These are phyloP conservation scores for Gambusia affinis DNA, from an alignment of 2,113 vertebrate genomes.

Conservation along the genomic window DNA sequence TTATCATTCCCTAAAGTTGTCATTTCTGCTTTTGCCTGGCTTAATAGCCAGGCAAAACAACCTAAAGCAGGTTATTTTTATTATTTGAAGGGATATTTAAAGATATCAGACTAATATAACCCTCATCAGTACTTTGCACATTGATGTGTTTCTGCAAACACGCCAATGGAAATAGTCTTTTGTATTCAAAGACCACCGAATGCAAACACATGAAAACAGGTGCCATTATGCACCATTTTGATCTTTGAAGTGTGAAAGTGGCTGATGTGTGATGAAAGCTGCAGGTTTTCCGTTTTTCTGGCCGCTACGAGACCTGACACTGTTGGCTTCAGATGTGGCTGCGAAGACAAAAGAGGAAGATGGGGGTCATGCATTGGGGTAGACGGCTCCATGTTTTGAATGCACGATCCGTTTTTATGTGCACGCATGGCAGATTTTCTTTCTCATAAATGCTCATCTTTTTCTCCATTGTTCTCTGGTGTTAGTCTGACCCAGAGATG, in stretches of 20 bases:
- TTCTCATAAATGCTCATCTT: conserved; percentile 25
- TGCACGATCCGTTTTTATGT: conserved; percentile 30
- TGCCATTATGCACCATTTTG: conserved; percentile 48
- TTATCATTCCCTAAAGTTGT: not conserved
- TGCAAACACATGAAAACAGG: conserved; percentile 15
- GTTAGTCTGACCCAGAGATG: conserved; percentile 44
- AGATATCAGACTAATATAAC: conserved; percentile 15
- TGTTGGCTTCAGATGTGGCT: conserved; percentile 11
- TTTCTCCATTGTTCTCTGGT: conserved; percentile 4
- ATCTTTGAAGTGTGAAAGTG: conserved; percentile 33
- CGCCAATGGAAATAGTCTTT: not conserved
- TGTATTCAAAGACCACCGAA: conserved; percentile 22
- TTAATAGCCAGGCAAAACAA: no score
- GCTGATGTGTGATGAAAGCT: conserved; percentile 50
- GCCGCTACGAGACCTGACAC: conserved; percentile 13
- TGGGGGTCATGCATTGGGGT: conserved; percentile 23
- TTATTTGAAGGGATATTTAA: conserved; percentile 14
- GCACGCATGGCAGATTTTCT: conserved; percentile 12
- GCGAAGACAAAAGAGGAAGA: not conserved
- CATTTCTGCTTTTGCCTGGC: not conserved
- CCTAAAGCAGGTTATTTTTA: not conserved
- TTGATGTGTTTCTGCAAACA: not conserved
- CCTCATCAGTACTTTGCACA: conserved; percentile 2
- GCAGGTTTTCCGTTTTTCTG: conserved; percentile 18
- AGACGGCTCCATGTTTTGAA: conserved; percentile 19